Conservation (phyloP, 2,113 vertebrate species). For the Pomatorhinus ruficollis region DNA sequence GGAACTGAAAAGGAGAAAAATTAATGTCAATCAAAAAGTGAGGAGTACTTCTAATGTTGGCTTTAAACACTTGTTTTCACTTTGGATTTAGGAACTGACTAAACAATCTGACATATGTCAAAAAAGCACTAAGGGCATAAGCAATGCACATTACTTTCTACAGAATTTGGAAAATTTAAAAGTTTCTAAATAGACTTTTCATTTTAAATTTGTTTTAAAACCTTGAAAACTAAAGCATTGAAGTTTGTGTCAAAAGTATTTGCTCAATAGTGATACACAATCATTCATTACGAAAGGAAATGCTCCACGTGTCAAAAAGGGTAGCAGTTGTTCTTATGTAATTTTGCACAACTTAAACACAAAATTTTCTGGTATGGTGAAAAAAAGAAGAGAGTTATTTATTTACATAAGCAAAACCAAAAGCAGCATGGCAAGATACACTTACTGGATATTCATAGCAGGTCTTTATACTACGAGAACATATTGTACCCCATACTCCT, state of each 20-base stretch:
- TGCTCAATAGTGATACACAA: neutral
- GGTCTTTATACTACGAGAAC: neutral
- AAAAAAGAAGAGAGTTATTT: neutral
- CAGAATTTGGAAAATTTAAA: neutral
- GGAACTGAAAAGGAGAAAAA: neutral
- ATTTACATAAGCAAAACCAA: neutral
- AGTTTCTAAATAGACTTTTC: neutral
- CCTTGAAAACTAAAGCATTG: neutral
- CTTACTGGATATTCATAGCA: neutral
- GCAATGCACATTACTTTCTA: neutral
- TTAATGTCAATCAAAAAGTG: neutral
- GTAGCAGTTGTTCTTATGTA: neutral
- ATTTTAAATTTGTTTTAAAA: neutral
- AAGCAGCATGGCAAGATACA: neutral
- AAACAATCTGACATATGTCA: neutral
- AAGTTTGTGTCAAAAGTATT: neutral
- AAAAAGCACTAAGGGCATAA: neutral
- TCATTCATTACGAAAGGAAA: neutral
- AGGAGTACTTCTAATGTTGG: neutral
- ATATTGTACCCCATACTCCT: neutral
- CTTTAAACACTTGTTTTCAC: neutral
- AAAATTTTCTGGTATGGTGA: neutral
- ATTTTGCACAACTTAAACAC: neutral
- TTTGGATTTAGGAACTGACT: neutral
- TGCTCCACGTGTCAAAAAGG: rapidly evolving